Evolutionary conservation across 2,797 vertebrate species (phyloP), one percentile per base, ranked within the genome.

Genomic region (Lagocephalus sceleratus): DNA sequence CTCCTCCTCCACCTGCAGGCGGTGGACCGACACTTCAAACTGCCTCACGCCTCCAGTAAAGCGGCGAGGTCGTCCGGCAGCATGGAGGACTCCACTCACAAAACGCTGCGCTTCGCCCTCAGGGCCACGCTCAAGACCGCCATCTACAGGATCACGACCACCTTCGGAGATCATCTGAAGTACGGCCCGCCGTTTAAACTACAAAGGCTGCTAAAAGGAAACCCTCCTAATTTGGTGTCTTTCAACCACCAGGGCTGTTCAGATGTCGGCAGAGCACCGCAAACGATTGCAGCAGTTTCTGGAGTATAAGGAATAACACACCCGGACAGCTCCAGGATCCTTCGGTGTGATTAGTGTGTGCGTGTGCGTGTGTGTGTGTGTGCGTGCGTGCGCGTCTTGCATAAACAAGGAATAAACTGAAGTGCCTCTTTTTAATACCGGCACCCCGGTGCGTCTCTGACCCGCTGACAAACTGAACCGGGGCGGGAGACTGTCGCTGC

Each of bases 241-340:
- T 68, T 26, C 2, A 2, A 20, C 56, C 62, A 54, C 19, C 86
- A 99, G 97, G 68, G 93, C 95, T 48, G 92, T 99, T 61, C 91
- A 93, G 76, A 85, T 98, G 86, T 94, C 97, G 54, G 63, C 91
- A 62, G 97, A 99, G 83, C 96, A 99, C 77, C 91, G 92, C 78
- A 99, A 95, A 86, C 93, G 93, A 84, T 87, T 99, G 78, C 96
- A 97, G 71, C 95, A 95, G 69, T 99, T 98, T 85, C 85, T 99
- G 89, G 94, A 98, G 48, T 97, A 94, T 82, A 98, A 95, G 81
- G 97, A 99, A 74, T 99, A 91, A 91, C 20, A 14, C 15, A 3
- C 3, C 14, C 2, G 29, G 51, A 15, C 53, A 58, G 50, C 60
- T 63, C 48, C 21, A 20, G 42, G 54, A 63, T 76, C 55, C 41